Evolutionary conservation across 2,888 invertebrate genomes (phyloP), one percentile per base, ranked within the genome.

Genomic region (Stenurella melanura): DNA sequence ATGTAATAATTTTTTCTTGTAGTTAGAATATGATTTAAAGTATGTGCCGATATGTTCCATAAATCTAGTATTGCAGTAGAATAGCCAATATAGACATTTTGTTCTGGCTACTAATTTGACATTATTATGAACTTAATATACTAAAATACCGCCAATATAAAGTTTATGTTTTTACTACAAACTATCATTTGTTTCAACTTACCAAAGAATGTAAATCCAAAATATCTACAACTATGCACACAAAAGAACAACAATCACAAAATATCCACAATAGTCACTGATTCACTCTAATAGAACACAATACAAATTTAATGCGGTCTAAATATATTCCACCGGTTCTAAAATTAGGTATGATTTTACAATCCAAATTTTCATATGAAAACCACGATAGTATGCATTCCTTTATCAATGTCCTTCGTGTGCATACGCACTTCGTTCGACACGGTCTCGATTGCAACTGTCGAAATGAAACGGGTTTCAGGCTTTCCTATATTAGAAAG

Each of bases 401-500:
- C 17, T 58, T 21, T 58, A 12, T 58, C 34, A 57, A 57, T 12
- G 38, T 17, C 30, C 17, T 34, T 30, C 30, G 56, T 26, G 34
- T 60, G 68, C 60, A 56, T 57, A 69, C 76, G 56, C 71, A 70
- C 76, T 63, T 56, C 57, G 7, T 78, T 50, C 77, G 38, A 78
- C 75, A 77, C 78, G 72, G 75, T 71, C 82, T 80, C 77, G 80
- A 21, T 18, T 68, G 60, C 82, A 80, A 86, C 85, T 84, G 83
- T 74, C 80, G 76, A 80, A 79, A 78, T 78, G 78, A 83, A 83
- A 83, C 85, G 78, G 80, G 83, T 83, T 85, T 80, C 77, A 66
- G 73, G 77, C 80, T 79, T 78, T 84, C 84, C 86, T 85, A 85
- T 87, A 85, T 86, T 86, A 83, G 85, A 84, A 83, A 84, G 83